These are phyloP conservation scores for Eulimnadia texana DNA, from an alignment of 1,140 invertebrate genomes.

Conservation along the genomic window DNA sequence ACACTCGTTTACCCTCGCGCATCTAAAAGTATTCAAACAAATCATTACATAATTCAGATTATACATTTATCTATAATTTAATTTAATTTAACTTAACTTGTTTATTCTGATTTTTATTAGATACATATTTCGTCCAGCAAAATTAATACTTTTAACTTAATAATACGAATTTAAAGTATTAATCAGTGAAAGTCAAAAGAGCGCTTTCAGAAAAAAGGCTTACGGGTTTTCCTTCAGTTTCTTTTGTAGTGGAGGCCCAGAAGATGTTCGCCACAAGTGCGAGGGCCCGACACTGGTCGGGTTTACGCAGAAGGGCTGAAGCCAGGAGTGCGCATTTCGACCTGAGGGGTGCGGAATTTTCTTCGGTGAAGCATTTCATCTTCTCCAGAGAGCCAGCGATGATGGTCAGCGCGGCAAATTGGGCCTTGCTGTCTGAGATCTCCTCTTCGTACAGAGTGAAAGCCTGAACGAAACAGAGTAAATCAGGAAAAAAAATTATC, in stretches of 20 bases:
- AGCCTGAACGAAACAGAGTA: too few species aligned
- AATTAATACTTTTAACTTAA: conserved; percentile 6
- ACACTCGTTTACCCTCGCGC: conserved; percentile 74
- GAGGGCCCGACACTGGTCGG: conserved; percentile 88
- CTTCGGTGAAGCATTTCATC: conserved; percentile 82
- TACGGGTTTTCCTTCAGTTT: conserved; percentile 49
- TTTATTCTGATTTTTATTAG: too few species aligned
- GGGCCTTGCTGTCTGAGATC: conserved; percentile 93
- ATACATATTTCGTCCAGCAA: too few species aligned
- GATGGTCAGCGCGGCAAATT: conserved; percentile 85
- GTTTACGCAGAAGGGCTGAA: conserved; percentile 91
- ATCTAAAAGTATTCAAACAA: conserved; percentile 37
- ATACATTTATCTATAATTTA: too few species aligned
- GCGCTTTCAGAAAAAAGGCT: conserved; percentile 19
- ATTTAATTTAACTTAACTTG: too few species aligned
- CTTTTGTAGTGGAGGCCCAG: conserved; percentile 76
- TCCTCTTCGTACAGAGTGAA: conserved; percentile 98
- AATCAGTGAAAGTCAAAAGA: too few species aligned
- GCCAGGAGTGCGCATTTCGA: conserved; percentile 88
- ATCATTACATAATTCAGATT: conserved; percentile 10
- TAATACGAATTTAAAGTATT: too few species aligned
- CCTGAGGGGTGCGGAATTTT: conserved; percentile 90
- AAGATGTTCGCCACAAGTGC: conserved; percentile 85
- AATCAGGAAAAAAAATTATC: too few species aligned
- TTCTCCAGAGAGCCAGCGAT: conserved; percentile 93